Evolutionary conservation across 2,888 invertebrate species (phyloP), one percentile per base, ranked within the genome.

Genomic region (Drosophila anomelani): DNA sequence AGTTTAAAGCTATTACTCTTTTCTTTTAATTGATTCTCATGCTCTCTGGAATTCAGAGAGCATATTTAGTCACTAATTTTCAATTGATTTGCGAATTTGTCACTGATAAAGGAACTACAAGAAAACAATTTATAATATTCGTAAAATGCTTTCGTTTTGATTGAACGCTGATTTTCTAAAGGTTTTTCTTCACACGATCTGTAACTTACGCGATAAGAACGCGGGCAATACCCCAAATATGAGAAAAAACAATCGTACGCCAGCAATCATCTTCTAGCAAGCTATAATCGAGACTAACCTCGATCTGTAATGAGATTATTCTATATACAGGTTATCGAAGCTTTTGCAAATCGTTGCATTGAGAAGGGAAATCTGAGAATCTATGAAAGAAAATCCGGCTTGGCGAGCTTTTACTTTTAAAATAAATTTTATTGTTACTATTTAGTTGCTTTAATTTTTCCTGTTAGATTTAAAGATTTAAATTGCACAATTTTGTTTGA

Each of bases 201-300:
- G 15, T 9, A 23, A 66, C 67, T 54, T 32, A 67, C 67, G 20
- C 12, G 63, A 62, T 54, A 39, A 46, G 13, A 67, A 9, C 12
- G n/a, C 7, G 15, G 32, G 53, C 34, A 63, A 26, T 12, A 36
- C 38, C 53, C 29, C 26, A 8, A 67, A 1, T 29, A 54, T 9
- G 3, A 54, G n/a, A 32, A 38, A 44, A 36, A 32, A 3, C 15
- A 38, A 20, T 13, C 26, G 17, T 7, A 17, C 1, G 9, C 15
- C 58, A 4, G 6, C 34, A 15, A 38, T 17, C 58, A 58, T 58
- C 49, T 58, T 36, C 15, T 26, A 62, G 62, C 26, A 17, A 29
- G 39, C 12, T 36, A 15, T 44, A 10, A 63, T 51, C 44, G 20
- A 20, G 20, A 66, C 51, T 20, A n/a, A 17, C 4, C 23, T 12